Conservation (phyloP, 2,888 invertebrate genomes). For the Drosophila greeni region DNA sequence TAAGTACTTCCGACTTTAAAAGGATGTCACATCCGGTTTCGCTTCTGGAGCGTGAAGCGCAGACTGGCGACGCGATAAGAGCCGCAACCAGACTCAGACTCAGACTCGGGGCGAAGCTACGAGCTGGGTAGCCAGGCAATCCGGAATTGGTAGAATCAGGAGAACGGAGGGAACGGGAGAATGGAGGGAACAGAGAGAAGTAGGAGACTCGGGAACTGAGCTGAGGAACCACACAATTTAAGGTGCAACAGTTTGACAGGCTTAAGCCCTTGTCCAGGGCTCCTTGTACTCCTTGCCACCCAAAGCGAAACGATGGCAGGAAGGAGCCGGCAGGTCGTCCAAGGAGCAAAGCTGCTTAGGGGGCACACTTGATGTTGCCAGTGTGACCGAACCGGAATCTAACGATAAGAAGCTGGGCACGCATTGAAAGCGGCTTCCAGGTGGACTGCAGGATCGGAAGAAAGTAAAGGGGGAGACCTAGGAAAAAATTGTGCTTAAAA, state of each 20-base stretch:
- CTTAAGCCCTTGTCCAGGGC: conserved; percentile 19
- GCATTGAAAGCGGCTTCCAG: conserved; percentile 5
- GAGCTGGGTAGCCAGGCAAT: conserved; percentile 1
- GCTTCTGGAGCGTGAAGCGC: conserved; percentile 69
- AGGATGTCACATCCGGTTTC: conserved; percentile 78
- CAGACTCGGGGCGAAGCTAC: conserved; percentile 2
- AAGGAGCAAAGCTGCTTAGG: conserved; percentile 30
- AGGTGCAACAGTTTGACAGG: conserved; percentile 56
- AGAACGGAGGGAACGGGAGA: not conserved
- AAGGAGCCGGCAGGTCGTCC: not conserved
- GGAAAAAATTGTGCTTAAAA: not conserved
- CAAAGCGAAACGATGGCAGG: not conserved
- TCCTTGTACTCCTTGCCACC: conserved; percentile 1
- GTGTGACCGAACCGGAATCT: conserved; percentile 15
- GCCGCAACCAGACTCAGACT: conserved; percentile 20
- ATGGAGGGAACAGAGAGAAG: not conserved
- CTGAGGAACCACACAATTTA: conserved; percentile 35
- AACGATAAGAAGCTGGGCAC: conserved; percentile 18
- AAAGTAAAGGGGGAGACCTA: not conserved
- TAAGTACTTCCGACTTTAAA: conserved; percentile 79
- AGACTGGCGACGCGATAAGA: conserved; percentile 71
- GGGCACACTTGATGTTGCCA: conserved; percentile 19
- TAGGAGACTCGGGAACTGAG: not conserved
- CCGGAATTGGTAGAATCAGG: conserved; percentile 4
- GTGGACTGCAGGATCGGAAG: not conserved